Evolutionary conservation across 2,888 invertebrate genomes (phyloP).

Genomic region (Xestia rhomboidea): DNA sequence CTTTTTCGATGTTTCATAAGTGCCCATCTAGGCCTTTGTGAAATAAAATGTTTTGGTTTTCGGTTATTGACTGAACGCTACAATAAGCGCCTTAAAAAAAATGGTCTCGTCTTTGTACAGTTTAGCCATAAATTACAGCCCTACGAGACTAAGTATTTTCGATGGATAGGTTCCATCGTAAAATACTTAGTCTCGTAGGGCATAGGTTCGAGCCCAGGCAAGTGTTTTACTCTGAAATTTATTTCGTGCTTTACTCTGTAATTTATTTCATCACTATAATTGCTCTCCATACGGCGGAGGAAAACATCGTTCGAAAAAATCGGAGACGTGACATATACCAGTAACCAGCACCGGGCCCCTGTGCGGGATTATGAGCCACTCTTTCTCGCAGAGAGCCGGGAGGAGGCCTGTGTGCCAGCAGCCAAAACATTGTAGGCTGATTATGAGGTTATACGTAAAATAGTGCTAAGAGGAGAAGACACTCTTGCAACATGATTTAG

Average conservation of each 20-base stretch:
- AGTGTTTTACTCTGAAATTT: not conserved
- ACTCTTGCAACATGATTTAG: not conserved
- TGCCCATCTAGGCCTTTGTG: no score
- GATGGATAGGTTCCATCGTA: no score
- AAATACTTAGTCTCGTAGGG: not conserved
- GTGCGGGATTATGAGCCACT: not conserved
- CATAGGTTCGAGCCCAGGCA: not conserved
- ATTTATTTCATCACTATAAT: not conserved
- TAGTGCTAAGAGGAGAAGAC: not conserved
- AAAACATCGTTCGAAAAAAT: not conserved
- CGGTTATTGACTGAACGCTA: not conserved
- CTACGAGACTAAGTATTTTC: no score
- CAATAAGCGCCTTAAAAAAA: not conserved
- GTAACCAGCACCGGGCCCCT: not conserved
- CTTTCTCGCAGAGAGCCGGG: not conserved
- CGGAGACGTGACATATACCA: not conserved
- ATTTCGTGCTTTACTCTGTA: not conserved
- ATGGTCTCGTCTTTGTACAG: not conserved
- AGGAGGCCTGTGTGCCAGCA: not conserved
- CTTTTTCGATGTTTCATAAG: no score
- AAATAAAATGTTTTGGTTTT: no score
- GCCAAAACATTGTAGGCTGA: not conserved
- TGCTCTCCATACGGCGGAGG: not conserved
- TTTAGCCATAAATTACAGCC: conserved; percentile 1
- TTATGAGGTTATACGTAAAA: not conserved